A percentile compares a stretch with the other conserved stretches of the same genome.
Evolutionary conservation across 2,797 vertebrate species (phyloP).

Genomic region (Streptopelia turtur): DNA sequence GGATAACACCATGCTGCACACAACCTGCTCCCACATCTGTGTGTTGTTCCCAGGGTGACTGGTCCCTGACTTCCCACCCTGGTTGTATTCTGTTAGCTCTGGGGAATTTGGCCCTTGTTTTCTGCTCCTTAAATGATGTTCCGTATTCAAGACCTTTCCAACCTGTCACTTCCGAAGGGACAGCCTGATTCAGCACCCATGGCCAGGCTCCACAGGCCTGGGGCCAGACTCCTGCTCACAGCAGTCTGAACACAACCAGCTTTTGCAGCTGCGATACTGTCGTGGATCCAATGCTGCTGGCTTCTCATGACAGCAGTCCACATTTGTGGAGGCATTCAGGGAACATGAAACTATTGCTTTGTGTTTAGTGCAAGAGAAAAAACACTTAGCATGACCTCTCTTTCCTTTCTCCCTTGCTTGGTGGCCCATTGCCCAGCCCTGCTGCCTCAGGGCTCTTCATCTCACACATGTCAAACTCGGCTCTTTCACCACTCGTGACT

Average conservation of each 20-base stretch:
- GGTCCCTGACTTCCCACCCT: background rate
- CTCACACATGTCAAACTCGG: background rate
- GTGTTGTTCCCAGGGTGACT: background rate
- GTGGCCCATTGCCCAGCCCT: background rate
- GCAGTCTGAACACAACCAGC: background rate
- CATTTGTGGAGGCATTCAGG: background rate
- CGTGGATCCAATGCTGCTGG: background rate
- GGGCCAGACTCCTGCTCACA: background rate
- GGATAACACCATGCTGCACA: background rate
- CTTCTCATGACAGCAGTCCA: background rate
- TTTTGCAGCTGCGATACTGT: accelerated
- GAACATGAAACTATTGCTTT: background rate
- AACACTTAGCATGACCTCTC: background rate
- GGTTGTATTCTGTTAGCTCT: background rate
- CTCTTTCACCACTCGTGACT: background rate
- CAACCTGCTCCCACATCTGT: background rate
- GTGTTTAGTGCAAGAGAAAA: background rate
- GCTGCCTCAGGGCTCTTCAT: background rate
- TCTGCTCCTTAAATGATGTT: background rate
- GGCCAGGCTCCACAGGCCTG: background rate
- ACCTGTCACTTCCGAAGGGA: background rate
- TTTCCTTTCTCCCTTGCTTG: background rate
- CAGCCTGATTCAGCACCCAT: background rate
- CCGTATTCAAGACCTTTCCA: background rate
- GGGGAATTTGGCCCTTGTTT: background rate